phyloP scores from a whole-genome alignment of 1,140 invertebrate genomes.

The Tribolium madens region DNA sequence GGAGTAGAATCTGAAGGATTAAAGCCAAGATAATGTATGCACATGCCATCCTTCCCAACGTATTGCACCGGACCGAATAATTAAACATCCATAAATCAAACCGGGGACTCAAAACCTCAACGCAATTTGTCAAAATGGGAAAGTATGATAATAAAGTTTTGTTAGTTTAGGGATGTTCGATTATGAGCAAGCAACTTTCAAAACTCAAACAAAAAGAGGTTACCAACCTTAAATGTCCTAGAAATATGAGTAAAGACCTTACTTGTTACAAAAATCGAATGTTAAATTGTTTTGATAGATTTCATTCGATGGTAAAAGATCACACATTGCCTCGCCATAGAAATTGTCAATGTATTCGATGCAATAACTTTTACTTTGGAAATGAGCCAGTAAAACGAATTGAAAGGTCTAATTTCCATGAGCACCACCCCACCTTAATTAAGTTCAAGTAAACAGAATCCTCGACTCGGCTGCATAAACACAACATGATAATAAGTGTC shows the following conservation, averaged over 20 bases:
- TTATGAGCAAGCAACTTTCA: neutral
- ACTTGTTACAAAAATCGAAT: neutral
- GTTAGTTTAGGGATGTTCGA: slow-evolving; percentile 15
- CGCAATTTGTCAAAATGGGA: slow-evolving; percentile 5
- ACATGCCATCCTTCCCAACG: neutral
- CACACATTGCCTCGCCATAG: too few relatives aligned
- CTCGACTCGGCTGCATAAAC: neutral
- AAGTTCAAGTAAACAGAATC: neutral
- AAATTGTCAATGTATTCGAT: too few relatives aligned
- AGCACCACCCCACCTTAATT: neutral
- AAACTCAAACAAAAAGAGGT: slow-evolving; percentile 11
- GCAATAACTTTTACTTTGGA: too few relatives aligned
- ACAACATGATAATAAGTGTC: neutral
- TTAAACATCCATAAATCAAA: slow-evolving; percentile 29
- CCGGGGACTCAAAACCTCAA: slow-evolving; percentile 2
- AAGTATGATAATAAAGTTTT: slow-evolving; percentile 14
- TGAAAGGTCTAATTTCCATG: neutral
- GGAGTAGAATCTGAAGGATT: slow-evolving; percentile 15
- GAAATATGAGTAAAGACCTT: neutral
- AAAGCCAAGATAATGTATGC: slow-evolving; percentile 4
- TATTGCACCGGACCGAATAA: neutral
- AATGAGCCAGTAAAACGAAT: too few relatives aligned
- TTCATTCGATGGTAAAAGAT: too few relatives aligned
- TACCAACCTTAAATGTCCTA: too few relatives aligned
- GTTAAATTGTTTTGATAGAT: neutral